Conservation (phyloP, 1,140 invertebrate species). For the Drosophila rufa region DNA sequence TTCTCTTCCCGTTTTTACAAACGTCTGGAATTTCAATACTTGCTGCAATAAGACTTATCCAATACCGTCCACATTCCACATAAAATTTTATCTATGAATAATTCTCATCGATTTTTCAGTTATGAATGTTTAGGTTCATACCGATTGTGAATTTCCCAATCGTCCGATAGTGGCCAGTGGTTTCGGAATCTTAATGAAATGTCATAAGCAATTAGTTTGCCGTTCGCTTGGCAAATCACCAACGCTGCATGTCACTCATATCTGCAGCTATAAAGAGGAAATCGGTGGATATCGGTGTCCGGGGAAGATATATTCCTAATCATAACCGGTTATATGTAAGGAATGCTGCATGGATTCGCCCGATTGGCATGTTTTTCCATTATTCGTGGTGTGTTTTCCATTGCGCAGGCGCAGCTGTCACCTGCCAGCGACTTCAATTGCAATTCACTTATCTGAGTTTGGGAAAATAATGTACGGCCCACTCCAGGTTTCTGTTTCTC, state of each 20-base stretch:
- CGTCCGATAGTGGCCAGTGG: not conserved
- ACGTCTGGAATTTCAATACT: constrained; percentile 7
- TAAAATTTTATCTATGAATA: constrained; percentile 5
- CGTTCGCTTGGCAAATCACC: constrained; percentile 46
- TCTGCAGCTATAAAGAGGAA: constrained; percentile 27
- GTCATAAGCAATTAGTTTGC: constrained; percentile 57
- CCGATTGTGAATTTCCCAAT: constrained; percentile 23
- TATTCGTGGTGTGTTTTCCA: constrained; percentile 35
- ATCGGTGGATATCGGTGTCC: not conserved
- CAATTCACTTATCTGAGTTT: constrained; percentile 38
- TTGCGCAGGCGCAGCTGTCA: constrained; percentile 67
- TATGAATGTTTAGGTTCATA: constrained; percentile 5
- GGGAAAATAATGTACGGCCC: constrained; percentile 27
- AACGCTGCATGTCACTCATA: constrained; percentile 53
- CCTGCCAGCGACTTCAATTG: constrained; percentile 27
- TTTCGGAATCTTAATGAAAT: constrained; percentile 44
- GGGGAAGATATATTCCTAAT: constrained; percentile 24
- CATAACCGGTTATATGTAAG: constrained; percentile 36
- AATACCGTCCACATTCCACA: not conserved
- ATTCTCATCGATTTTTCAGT: not conserved
- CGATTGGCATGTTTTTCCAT: constrained; percentile 26
- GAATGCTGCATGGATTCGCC: constrained; percentile 44
- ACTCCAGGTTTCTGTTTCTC: constrained; percentile 3
- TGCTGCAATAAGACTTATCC: not conserved
- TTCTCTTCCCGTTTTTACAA: not conserved